Base-by-base conservation (phyloP, 1,140 invertebrate genomes). In the Leptestheria dahalacensis region DNA sequence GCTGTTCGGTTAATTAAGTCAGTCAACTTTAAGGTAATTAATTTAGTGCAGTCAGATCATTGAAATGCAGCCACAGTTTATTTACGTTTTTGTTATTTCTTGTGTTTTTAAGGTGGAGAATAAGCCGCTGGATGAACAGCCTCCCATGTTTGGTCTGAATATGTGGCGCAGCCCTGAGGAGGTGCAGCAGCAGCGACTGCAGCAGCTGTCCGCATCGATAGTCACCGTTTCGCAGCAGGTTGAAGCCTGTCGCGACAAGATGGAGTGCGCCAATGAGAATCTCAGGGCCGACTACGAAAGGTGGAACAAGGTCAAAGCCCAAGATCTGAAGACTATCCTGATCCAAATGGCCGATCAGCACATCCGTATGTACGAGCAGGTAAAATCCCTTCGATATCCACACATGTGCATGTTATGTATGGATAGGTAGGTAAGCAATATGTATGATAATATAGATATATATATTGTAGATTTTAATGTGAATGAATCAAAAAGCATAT, bases 231-330 rank as follows among this genome's bases (percentile, higher is more conserved):
- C 76, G 4, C 77, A 79, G 65, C 74, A 75, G 41, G 74, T 74
- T 0, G 79, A 81, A 66, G 67, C 59, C 57, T 66, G 67, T 62
- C 79, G 82, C 64, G 83, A 86, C 69, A 79, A 77, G 60, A 69
- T 83, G 29, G 82, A 83, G 67, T 82, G 81, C 67, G 81, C 83
- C 0, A 85, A 84, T 67, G 81, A 84, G 68, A 80, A 82, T 68
- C 70, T 87, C 4, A 73, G 81, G 50, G 81, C 82, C 29, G 84
- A 86, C 68, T 70, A 85, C 59, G 79, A 83, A 48, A 71, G 82
- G 57, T 87, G 84, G 84, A 79, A 83, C 62, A 67, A 74, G 18
- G 82, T 83, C 60, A 86, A 85, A 68, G 78, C 78, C 61, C 70
- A 73, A 12, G 82, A 84, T 68, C 68, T 86, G 24, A 84, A 83